phyloP scores from a whole-genome alignment of 2,797 vertebrate species.

The Natrix natrix region DNA sequence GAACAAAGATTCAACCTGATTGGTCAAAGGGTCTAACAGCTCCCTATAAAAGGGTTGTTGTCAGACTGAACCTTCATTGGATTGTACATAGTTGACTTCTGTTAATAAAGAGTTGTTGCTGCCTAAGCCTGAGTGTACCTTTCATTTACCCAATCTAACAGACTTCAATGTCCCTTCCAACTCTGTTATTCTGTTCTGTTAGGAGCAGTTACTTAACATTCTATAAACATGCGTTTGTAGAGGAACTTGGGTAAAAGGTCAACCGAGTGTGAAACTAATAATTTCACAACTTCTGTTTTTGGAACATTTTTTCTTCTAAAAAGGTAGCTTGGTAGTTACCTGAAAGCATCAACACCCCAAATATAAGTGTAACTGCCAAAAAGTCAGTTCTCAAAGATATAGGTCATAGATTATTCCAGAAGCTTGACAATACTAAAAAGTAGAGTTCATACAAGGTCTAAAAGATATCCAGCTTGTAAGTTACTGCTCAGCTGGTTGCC shows the following conservation, averaged over 20 bases:
- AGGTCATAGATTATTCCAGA: constrained; percentile 4
- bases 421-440: constrained; percentile 5
- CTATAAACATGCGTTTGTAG: background rate
- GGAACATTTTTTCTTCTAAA: background rate
- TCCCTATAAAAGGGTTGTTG: too few relatives aligned
- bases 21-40: too few relatives aligned
- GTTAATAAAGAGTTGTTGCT: too few relatives aligned
- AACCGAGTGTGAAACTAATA: background rate
- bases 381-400: background rate
- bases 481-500: constrained; percentile 16
- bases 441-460: background rate
- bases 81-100: too few relatives aligned
- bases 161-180: background rate
- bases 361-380: background rate
- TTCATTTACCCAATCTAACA: too few relatives aligned
- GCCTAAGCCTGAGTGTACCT: too few relatives aligned
- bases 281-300: background rate
- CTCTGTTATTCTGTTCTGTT: background rate
- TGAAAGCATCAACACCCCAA: background rate
- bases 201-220: background rate
- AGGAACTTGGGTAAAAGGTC: too few relatives aligned
- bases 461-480: constrained; percentile 10
- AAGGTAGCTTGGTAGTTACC: background rate
- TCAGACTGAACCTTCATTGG: too few relatives aligned
- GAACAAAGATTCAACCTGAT: too few relatives aligned